Base-by-base conservation (phyloP, 2,113 vertebrate genomes). In the Chascanopsetta lugubris region DNA sequence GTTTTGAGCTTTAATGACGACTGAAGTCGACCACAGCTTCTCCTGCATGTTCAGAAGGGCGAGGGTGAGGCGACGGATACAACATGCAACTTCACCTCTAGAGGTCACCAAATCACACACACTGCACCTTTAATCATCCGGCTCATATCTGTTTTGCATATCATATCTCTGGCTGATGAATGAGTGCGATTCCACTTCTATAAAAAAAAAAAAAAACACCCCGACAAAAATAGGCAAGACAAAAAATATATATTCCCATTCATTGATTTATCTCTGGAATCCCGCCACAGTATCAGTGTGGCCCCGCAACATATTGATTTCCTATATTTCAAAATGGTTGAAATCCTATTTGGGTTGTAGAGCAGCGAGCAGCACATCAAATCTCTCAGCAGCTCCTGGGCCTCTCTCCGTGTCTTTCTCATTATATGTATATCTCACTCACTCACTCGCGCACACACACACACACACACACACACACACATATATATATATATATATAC, bases 101-200 rank as follows among this genome's bases (percentile, higher is more conserved):
- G n/a, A n/a, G n/a, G n/a, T n/a, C n/a, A n/a, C n/a, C n/a, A n/a
- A n/a, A n/a, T n/a, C n/a, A n/a, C n/a, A n/a, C n/a, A n/a, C n/a
- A n/a, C n/a, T n/a, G n/a, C n/a, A n/a, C n/a, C n/a, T n/a, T n/a
- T n/a, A n/a, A n/a, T n/a, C n/a, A n/a, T n/a, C n/a, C n/a, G n/a
- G n/a, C n/a, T n/a, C n/a, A n/a, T n/a, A n/a, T n/a, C n/a, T n/a
- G n/a, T 64, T 72, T 42, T 36, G 30, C 25, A 54, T 57, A 66
- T 72, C 55, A 50, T 26, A 26, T 61, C 81, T 77, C 45, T 54
- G 73, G 61, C 61, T n/a, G n/a, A n/a, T n/a, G n/a, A n/a, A n/a
- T n/a, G n/a, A n/a, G n/a, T n/a, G n/a, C n/a, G n/a, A n/a, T n/a
- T n/a, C n/a, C n/a, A n/a, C n/a, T n/a, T 64, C 64, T 78, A 62